These are phyloP conservation scores for Polydrusus cervinus DNA, from an alignment of 2,888 invertebrate species.

Conservation along the genomic window DNA sequence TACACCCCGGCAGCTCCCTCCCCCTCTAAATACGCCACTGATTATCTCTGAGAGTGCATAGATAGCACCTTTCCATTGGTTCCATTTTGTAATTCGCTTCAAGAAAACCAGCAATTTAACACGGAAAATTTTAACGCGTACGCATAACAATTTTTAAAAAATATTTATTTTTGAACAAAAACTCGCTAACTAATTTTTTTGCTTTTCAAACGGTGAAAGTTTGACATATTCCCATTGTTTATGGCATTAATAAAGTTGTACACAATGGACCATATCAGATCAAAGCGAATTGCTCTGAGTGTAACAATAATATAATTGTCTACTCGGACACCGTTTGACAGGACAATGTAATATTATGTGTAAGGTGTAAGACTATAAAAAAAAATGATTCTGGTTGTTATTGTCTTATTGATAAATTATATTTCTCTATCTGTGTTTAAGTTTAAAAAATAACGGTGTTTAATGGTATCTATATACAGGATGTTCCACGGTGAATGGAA, in stretches of 20 bases:
- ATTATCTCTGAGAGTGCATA: too few species aligned
- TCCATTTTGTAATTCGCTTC: too few species aligned
- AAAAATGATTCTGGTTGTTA: not conserved
- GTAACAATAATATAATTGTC: slow-evolving; percentile 44
- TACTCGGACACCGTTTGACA: slow-evolving; percentile 41
- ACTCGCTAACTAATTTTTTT: not conserved
- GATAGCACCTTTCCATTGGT: too few species aligned
- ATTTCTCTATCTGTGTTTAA: not conserved
- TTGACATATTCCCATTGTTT: slow-evolving; percentile 45
- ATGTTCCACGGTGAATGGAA: too few species aligned
- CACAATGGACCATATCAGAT: slow-evolving; percentile 54
- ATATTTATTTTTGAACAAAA: not conserved
- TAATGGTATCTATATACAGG: too few species aligned
- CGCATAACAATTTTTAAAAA: too few species aligned
- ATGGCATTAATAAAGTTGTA: slow-evolving; percentile 53
- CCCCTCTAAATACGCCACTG: too few species aligned
- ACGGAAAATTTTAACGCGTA: too few species aligned
- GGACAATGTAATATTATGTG: slow-evolving; percentile 39
- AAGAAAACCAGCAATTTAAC: too few species aligned
- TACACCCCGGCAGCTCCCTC: too few species aligned
- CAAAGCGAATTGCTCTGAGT: slow-evolving; percentile 49
- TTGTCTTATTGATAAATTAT: slow-evolving; percentile 12
- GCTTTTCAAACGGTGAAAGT: slow-evolving; percentile 40
- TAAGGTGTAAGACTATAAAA: slow-evolving; percentile 41
- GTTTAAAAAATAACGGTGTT: not conserved